Evolutionary conservation across 2,888 invertebrate species (phyloP), one percentile per base, ranked within the genome.

Genomic region (Morpho helenor): DNA sequence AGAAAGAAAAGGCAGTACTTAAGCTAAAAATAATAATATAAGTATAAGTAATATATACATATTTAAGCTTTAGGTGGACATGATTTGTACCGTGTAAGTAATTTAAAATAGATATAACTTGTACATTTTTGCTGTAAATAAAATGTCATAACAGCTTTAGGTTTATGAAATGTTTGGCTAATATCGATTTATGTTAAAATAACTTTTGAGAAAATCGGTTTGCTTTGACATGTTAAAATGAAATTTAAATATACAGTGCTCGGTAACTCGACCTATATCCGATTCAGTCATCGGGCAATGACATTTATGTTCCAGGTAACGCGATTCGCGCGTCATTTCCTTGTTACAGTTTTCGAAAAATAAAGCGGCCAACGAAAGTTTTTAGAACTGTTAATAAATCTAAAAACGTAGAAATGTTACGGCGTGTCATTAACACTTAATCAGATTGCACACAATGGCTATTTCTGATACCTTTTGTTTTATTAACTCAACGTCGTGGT

Each of bases 341-440:
- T 45, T 31, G 43, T 52, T 8, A 44, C 44, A 23, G 39, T 50
- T 41, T 41, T 31, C 8, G n/a, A 23, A 52, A 47, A 44, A 16
- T 44, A 45, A 31, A 31, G 3, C 31, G 39, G 44, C 16, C 45
- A 52, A 8, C 44, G 22, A 31, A 52, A 52, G 43, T 43, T 52
- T 52, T 44, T 31, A 43, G 23, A 51, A 51, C n/a, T 43, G n/a
- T 43, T 3, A 16, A 49, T 51, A 23, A 50, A 42, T 50, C 50
- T 51, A 43, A 52, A 45, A 52, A 52, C 39, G 44, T 45, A 10
- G n/a, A 39, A 52, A 52, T 16, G 52, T 45, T 45, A 52, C 45
- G 52, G 10, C 44, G 48, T 52, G 56, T 56, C 52, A 9, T 52
- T 56, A 47, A 59, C 52, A 59, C 56, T 22, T 44, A 48, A 55